Base-by-base conservation (phyloP, 92 coral and sea anemone genomes). In the Parazoanthus darwini region DNA sequence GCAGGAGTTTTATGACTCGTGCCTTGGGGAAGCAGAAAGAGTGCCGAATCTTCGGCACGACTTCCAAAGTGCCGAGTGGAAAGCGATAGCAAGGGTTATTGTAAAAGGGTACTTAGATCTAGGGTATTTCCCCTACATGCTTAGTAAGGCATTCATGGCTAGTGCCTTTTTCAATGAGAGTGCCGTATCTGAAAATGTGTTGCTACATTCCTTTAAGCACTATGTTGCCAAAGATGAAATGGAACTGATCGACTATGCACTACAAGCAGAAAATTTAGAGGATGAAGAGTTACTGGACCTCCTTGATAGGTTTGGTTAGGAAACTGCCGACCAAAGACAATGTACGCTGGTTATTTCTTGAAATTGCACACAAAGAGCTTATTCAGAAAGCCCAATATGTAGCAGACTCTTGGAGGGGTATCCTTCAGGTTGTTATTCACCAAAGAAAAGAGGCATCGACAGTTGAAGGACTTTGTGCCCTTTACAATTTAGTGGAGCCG, bases 101-200 rank as follows among this genome's bases (percentile, higher is more conserved):
- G 86, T 59, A 46, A 87, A 87, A 87, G 90, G 86, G 22, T 87
- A 87, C 63, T 25, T 67, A 33, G 90, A 87, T 87, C 65, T 87
- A 42, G 43, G 75, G 20, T 87, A 56, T 54, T 86, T 77, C 51
- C 89, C 89, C 72, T 77, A 14, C 74, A 86, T 76, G 84, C 56
- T 87, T 6, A 87, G 75, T 56, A 77, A 87, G 68, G 90, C 77
- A 6, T 78, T 87, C 85, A 59, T 87, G 76, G 82, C 46, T 48
- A 80, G 75, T 48, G 85, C 77, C 74, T 80, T 87, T 23, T 87
- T 87, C 79, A 79, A 63, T 50, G 83, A 78, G 82, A 87, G 48
- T 33, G 46, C 74, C 4, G 77, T 87, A 6, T 66, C 85, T 14
- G 76, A 87, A 63, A 54, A 87, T 15, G 22, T 77, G 46, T 36